Evolutionary conservation across 2,113 vertebrate genomes (phyloP), one percentile per base, ranked within the genome.

Genomic region (Camelus dromedarius): DNA sequence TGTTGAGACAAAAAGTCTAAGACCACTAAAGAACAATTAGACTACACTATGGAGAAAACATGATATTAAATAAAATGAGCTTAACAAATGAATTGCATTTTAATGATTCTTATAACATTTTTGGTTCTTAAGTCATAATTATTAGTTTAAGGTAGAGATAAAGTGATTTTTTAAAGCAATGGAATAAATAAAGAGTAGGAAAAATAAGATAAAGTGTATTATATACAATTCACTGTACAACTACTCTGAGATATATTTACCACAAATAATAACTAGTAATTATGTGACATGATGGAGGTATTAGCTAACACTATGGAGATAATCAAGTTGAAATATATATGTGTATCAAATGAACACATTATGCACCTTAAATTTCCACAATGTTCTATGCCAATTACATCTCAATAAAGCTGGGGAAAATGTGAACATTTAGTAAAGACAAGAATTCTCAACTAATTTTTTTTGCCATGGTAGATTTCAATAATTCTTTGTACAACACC

Each of bases 121-220:
- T 84, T 96, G 85, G 4, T 72, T 22, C 84, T 67, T 95, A 95
- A 96, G 96, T 96, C 30, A 69, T 96, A 79, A 96, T 96, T 94
- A 93, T 96, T 97, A 97, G 38, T 84, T 96, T 96, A 95, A 96
- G 11, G 4, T 97, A 52, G 48, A 18, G 64, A 72, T 95, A 79
- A 73, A 83, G 20, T 91, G 1, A 0, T 14, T 30, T 56, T 66
- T 8, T 50, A 24, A 76, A 81, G 4, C 16, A 75, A 62, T 28
- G 24, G 9, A 77, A 82, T 32, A 62, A 73, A 38, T 22, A 60
- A 62, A 75, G 4, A 24, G 24, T 20, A 76, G 58, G 66, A 70
- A 91, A 48, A 6, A 52, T 3, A 8, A 9, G 15, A 20, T 48
- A 76, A 66, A 16, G 19, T 24, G 30, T 85, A 69, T 67, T 93